Evolutionary conservation across 1,140 invertebrate genomes (phyloP).

Genomic region (Doryteuthis pealeii): DNA sequence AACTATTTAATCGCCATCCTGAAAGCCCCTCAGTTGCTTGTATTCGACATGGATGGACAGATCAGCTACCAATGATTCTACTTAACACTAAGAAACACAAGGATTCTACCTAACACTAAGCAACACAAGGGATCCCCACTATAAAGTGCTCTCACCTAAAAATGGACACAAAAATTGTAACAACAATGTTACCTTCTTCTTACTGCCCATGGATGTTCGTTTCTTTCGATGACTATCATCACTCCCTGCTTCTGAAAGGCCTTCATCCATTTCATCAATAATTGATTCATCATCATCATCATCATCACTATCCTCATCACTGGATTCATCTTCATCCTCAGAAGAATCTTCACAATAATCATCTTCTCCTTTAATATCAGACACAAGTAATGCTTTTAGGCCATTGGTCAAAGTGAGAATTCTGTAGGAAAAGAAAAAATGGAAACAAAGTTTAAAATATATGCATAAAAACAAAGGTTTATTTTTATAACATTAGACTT

Average conservation of each 20-base stretch:
- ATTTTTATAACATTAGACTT: background rate
- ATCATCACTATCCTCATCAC: constrained; percentile 5
- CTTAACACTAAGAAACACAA: no score
- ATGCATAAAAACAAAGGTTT: background rate
- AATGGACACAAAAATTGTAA: background rate
- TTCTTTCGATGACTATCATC: constrained; percentile 14
- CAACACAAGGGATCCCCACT: no score
- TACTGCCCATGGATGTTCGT: background rate
- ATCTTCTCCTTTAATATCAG: constrained; percentile 31
- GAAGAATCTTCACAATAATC: constrained; percentile 18
- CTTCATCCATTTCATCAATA: constrained; percentile 7
- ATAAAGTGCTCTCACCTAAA: no score
- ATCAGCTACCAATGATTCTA: no score
- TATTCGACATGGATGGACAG: no score
- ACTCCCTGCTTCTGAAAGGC: constrained; percentile 21
- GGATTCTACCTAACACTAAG: no score
- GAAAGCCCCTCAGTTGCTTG: no score
- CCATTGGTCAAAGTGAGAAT: constrained; percentile 41
- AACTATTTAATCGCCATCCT: no score
- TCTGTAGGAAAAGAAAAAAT: constrained; percentile 22
- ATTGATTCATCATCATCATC: background rate
- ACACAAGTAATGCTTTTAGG: constrained; percentile 42
- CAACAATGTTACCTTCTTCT: background rate
- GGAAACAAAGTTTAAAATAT: background rate
- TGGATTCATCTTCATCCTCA: constrained; percentile 13